Percentiles rank a stretch among this genome's conserved stretches.
Evolutionary conservation across 2,888 invertebrate genomes (phyloP).

Genomic region (Protula sp.): DNA sequence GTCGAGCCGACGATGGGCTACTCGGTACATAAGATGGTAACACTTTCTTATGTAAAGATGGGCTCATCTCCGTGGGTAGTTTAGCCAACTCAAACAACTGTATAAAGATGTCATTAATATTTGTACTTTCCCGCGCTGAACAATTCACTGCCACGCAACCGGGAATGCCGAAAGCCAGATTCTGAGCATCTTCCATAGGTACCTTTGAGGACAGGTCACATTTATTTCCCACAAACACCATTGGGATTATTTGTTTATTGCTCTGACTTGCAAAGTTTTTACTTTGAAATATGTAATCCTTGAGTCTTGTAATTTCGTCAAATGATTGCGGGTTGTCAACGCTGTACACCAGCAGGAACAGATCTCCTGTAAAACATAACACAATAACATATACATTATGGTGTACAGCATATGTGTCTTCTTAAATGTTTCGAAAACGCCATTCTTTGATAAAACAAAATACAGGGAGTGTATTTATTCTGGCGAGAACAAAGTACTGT

Average conservation of each 20-base stretch:
- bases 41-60: conserved; percentile 74
- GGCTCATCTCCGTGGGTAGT: conserved; percentile 79
- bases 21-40: conserved; percentile 55
- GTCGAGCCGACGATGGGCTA: conserved; percentile 13
- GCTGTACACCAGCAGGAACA: conserved; percentile 48
- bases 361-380: conserved; percentile 58
- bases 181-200: not conserved
- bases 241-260: conserved; percentile 57
- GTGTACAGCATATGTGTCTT: too few species aligned
- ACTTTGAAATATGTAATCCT: conserved; percentile 46
- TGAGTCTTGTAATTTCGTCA: conserved; percentile 42
- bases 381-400: too few species aligned
- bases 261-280: conserved; percentile 53
- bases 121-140: conserved; percentile 70
- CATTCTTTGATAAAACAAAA: too few species aligned
- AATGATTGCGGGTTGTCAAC: conserved; percentile 47
- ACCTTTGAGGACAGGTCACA: conserved; percentile 59
- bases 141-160: not conserved
- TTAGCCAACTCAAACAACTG: conserved; percentile 77
- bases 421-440: too few species aligned
- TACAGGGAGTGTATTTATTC: too few species aligned
- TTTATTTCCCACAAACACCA: conserved; percentile 84
- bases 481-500: too few species aligned
- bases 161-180: not conserved
- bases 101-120: conserved; percentile 78